Evolutionary conservation across 2,888 invertebrate species (phyloP).

Genomic region (Aplocera efformata): DNA sequence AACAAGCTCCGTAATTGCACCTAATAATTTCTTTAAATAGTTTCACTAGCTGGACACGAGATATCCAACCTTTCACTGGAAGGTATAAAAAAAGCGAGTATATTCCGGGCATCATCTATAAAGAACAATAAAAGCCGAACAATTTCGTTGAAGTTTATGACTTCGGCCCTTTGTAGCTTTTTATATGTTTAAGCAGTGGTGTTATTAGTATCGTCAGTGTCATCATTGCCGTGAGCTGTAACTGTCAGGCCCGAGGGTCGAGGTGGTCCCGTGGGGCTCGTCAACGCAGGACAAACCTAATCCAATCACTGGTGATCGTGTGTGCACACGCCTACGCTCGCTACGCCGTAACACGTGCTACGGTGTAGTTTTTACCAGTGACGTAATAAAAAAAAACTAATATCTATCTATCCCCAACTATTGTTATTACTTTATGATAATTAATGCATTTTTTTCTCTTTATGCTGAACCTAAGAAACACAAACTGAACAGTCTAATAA

Average conservation of each 20-base stretch:
- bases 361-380: slow-evolving; percentile 14
- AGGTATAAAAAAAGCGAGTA: slow-evolving; percentile 27
- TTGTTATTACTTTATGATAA: no score
- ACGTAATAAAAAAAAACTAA: no score
- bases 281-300: slow-evolving; percentile 81
- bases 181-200: slow-evolving; percentile 51
- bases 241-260: slow-evolving; percentile 27
- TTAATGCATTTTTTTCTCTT: no score
- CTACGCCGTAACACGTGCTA: slow-evolving; percentile 36
- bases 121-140: slow-evolving; percentile 46
- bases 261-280: slow-evolving; percentile 80
- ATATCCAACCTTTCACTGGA: slow-evolving; percentile 25
- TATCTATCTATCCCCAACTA: no score
- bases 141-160: slow-evolving; percentile 48
- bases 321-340: slow-evolving; percentile 58
- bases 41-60: slow-evolving; percentile 36
- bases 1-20: slow-evolving; percentile 77
- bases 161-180: slow-evolving; percentile 42
- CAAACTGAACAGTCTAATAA: no score
- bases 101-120: slow-evolving; percentile 41
- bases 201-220: slow-evolving; percentile 58
- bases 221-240: slow-evolving; percentile 56
- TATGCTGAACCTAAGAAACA: no score
- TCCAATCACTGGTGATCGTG: slow-evolving; percentile 81
- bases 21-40: slow-evolving; percentile 79